Conservation (phyloP, 2,888 invertebrate species). For the Diplolepis rosae region DNA sequence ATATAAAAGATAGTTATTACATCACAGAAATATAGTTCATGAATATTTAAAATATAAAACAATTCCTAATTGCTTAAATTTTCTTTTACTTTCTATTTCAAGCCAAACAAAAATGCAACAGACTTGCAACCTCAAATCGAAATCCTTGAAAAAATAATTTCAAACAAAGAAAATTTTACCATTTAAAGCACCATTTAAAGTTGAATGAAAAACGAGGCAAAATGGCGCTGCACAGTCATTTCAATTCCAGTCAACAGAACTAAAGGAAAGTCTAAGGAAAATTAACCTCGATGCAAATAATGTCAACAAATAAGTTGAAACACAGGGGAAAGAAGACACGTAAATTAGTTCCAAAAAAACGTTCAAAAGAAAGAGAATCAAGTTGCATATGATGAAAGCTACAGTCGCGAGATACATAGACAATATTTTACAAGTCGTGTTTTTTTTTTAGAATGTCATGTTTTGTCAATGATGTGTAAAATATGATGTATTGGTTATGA, state of each 20-base stretch:
- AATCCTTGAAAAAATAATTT: constrained; percentile 28
- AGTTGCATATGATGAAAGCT: constrained; percentile 55
- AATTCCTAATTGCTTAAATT: neutral
- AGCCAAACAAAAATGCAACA: constrained; percentile 29
- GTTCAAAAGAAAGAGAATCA: constrained; percentile 43
- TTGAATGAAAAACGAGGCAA: constrained; percentile 1
- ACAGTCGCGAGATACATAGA: constrained; percentile 53
- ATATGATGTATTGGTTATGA: constrained; percentile 25
- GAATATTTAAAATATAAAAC: constrained; percentile 19
- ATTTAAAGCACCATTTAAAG: constrained; percentile 30
- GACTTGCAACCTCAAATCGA: constrained; percentile 2
- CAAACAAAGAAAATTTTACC: constrained; percentile 18
- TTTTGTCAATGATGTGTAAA: constrained; percentile 54
- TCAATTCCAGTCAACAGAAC: constrained; percentile 33
- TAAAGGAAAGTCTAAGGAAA: constrained; percentile 35
- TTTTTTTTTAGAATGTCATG: neutral
- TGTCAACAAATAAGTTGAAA: constrained; percentile 33
- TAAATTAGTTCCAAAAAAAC: constrained; percentile 49
- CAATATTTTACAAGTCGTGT: constrained; percentile 38
- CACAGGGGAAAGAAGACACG: constrained; percentile 40
- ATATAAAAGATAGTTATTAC: no score
- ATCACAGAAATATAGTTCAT: no score
- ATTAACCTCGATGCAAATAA: constrained; percentile 9
- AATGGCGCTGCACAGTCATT: constrained; percentile 20
- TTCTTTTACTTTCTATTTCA: constrained; percentile 1